These are phyloP conservation scores for Tetheella fluctuosa DNA, from an alignment of 2,888 invertebrate genomes.

Conservation along the genomic window DNA sequence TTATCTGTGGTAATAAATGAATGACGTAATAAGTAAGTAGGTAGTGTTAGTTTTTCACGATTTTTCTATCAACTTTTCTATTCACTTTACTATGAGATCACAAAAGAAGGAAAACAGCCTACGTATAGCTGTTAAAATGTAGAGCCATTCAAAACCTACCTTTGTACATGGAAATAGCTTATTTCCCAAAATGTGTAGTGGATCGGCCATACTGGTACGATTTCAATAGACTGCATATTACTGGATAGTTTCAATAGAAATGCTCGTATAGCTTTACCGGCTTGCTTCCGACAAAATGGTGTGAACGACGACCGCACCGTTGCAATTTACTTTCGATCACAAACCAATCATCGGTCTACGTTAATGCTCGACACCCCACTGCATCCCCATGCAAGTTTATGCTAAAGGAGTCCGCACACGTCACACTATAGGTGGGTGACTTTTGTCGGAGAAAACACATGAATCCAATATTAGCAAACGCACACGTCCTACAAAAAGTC, in stretches of 20 bases:
- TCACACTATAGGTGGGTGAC: no score
- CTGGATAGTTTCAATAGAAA: conserved; percentile 21
- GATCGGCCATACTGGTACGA: not conserved
- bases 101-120: not conserved
- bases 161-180: not conserved
- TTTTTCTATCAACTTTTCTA: not conserved
- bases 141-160: not conserved
- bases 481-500: no score
- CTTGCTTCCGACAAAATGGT: conserved; percentile 31
- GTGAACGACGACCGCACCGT: conserved; percentile 46
- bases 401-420: not conserved
- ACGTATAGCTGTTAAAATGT: not conserved
- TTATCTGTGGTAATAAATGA: not conserved
- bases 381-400: conserved; percentile 25
- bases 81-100: not conserved
- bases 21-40: no score
- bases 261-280: conserved; percentile 20
- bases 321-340: conserved; percentile 79
- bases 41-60: no score
- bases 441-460: no score
- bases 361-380: conserved; percentile 26
- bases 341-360: conserved; percentile 66
- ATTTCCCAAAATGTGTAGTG: not conserved
- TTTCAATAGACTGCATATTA: conserved; percentile 20
- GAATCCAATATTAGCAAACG: no score